Evolutionary conservation across 2,888 invertebrate genomes (phyloP).

Genomic region (Stictocephala bisonia): DNA sequence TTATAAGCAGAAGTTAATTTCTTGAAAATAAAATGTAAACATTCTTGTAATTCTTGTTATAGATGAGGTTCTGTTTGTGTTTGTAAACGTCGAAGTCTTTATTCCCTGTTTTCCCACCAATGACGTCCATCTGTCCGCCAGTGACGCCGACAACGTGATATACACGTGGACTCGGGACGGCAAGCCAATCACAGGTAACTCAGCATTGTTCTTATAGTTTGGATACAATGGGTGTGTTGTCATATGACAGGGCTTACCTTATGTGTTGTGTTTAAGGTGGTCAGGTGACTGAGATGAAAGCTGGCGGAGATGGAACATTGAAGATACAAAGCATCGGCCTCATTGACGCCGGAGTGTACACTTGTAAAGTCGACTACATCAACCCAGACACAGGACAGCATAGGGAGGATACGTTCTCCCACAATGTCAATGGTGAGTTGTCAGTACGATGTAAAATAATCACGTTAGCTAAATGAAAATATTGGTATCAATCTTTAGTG

Average conservation of each 20-base stretch:
- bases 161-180: conserved; percentile 47
- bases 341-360: conserved; percentile 47
- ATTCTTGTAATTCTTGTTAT: too few relatives aligned
- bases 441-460: neutral
- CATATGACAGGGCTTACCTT: too few relatives aligned
- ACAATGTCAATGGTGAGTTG: conserved; percentile 44
- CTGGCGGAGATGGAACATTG: conserved; percentile 43
- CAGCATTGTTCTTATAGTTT: too few relatives aligned
- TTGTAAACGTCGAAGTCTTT: conserved; percentile 46
- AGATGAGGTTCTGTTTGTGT: conserved; percentile 45
- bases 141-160: conserved; percentile 43
- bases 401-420: conserved; percentile 39
- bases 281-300: conserved; percentile 40
- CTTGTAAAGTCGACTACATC: conserved; percentile 47
- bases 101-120: conserved; percentile 47
- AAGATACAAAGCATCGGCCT: conserved; percentile 30
- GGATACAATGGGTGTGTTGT: neutral
- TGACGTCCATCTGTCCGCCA: conserved; percentile 47
- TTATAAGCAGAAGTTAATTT: too few relatives aligned
- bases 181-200: conserved; percentile 48
- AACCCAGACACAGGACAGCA: conserved; percentile 48
- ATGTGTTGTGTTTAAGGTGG: too few relatives aligned
- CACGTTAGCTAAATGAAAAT: too few relatives aligned
- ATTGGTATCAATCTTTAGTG: too few relatives aligned
- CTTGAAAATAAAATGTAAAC: too few relatives aligned